Evolutionary conservation across 1,140 invertebrate genomes (phyloP), one percentile per base, ranked within the genome.

Genomic region (Lepidurus couesii): DNA sequence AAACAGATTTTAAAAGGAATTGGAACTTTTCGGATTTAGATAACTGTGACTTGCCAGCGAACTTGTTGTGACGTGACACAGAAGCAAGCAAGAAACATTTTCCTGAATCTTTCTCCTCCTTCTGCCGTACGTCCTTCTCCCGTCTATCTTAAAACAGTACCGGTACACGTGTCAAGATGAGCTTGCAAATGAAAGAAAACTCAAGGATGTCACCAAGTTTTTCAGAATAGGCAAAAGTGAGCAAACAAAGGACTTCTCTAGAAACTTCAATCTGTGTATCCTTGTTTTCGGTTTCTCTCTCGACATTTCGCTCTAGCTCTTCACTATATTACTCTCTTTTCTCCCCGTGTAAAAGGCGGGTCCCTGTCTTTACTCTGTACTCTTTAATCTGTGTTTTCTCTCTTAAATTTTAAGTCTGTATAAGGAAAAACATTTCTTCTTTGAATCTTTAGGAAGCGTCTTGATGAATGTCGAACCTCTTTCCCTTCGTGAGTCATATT

Each of bases 301-400:
- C 53, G 53, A 65, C 53, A 65, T 65, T 65, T 65, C 53, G 53
- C 53, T 65, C 53, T 65, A 65, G 53, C 53, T 65, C 53, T 65
- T 65, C 53, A 65, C 53, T 65, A 10, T 65, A 65, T 21, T 65
- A 21, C 21, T n/a, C 53, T 65, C 53, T 65, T 65, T 65, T 65
- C 53, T 10, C 47, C 53, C 21, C 53, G 2, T 34, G 34, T 16
- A 65, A 65, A 65, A 65, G 53, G 53, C 16, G 53, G 16, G 53
- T 65, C 21, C 16, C 45, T 47, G 16, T n/a, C 21, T 21, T 65
- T 65, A 13, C 53, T 65, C 21, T 65, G 16, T 65, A 13, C 21
- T 65, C 53, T 65, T 65, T 65, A 65, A 21, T 65, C 53, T 65
- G 53, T 65, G 53, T 65, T 65, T 65, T 65, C 21, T 65, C 21